Conservation (phyloP, 2,113 vertebrate genomes). For the Pontoporia blainvillei region DNA sequence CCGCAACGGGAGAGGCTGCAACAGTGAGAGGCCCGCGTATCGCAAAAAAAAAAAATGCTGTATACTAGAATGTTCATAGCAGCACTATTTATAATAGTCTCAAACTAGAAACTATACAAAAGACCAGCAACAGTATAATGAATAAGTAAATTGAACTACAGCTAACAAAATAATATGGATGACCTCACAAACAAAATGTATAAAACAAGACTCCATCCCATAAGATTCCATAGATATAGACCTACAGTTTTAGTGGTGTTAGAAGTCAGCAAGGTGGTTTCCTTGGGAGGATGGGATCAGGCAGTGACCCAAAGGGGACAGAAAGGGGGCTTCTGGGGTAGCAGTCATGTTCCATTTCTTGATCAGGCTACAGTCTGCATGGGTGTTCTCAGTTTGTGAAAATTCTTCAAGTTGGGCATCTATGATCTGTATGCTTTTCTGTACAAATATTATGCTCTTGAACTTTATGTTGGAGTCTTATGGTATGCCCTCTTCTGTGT, state of each 20-base stretch:
- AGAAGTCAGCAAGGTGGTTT: background rate
- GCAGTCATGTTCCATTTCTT: background rate
- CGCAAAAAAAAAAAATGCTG: too few species aligned
- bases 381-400: background rate
- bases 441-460: background rate
- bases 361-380: background rate
- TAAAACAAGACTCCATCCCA: background rate
- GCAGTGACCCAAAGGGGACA: background rate
- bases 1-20: too few species aligned
- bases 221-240: background rate
- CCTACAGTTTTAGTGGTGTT: background rate
- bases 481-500: accelerated
- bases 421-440: background rate
- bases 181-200: background rate
- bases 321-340: background rate
- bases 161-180: background rate
- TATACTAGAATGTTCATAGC: background rate
- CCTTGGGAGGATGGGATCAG: background rate
- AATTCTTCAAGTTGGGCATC: background rate
- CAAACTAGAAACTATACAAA: background rate
- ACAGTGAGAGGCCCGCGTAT: too few species aligned
- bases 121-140: background rate
- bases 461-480: background rate
- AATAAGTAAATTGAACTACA: background rate
- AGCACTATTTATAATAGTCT: too few species aligned